Evolutionary conservation across 2,888 invertebrate species (phyloP).

Genomic region (Diplazon laetatorius): DNA sequence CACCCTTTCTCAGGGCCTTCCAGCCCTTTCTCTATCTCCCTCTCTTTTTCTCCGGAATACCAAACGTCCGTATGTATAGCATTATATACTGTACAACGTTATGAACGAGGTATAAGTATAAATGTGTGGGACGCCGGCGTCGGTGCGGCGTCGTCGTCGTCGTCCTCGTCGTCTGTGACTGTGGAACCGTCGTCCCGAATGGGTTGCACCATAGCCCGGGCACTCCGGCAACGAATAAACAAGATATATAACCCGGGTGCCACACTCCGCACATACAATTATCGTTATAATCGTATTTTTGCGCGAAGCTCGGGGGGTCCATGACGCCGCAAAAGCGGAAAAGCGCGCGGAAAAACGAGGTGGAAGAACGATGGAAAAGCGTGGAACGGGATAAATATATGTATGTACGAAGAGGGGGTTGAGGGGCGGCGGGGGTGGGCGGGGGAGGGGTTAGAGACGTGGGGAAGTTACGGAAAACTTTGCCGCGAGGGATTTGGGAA

Average conservation of each 20-base stretch:
- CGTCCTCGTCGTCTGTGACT: conserved; percentile 26
- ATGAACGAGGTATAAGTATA: conserved; percentile 32
- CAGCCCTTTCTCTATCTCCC: conserved; percentile 52
- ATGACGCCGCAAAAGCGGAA: conserved; percentile 61
- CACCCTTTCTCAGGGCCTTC: conserved; percentile 53
- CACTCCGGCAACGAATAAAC: conserved; percentile 76
- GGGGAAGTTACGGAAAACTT: conserved; percentile 70
- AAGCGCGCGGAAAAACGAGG: conserved; percentile 19
- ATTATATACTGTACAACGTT: conserved; percentile 33
- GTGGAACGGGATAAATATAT: too few species aligned
- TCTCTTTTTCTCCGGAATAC: too few species aligned
- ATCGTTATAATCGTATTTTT: conserved; percentile 81
- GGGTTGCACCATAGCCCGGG: conserved; percentile 67
- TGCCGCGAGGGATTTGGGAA: conserved; percentile 78
- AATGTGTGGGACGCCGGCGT: conserved; percentile 35
- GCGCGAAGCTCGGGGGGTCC: conserved; percentile 72
- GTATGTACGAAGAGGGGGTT: conserved; percentile 35
- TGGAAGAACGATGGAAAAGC: conserved; percentile 43
- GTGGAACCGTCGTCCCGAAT: conserved; percentile 58
- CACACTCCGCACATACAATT: conserved; percentile 80
- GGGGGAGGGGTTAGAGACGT: too few species aligned
- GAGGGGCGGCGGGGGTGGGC: conserved; percentile 24
- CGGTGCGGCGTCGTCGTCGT: conserved; percentile 40
- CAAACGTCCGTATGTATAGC: conserved; percentile 59
- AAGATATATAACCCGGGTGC: conserved; percentile 73